Evolutionary conservation across 2,888 invertebrate species (phyloP).

Genomic region (Agrilus cyanescens): DNA sequence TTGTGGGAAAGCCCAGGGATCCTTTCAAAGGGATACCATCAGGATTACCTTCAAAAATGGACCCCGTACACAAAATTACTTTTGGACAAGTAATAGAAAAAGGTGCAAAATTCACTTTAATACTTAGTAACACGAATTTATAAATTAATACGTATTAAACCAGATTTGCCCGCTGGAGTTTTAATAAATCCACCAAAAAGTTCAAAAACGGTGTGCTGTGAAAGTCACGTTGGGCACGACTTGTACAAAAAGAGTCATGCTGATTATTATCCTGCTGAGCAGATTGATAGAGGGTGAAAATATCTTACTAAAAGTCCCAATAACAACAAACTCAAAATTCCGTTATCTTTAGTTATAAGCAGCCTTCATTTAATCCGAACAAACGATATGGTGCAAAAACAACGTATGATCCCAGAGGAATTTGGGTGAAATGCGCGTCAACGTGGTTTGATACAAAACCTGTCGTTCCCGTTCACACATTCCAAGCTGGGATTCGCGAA

Average conservation of each 20-base stretch:
- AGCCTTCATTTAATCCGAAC: slow-evolving; percentile 35
- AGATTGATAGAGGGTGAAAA: slow-evolving; percentile 30
- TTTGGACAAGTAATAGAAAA: slow-evolving; percentile 29
- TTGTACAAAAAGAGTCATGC: slow-evolving; percentile 38
- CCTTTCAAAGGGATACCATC: slow-evolving; percentile 34
- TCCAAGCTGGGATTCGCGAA: slow-evolving; percentile 36
- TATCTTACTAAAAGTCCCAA: background rate
- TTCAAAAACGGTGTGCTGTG: slow-evolving; percentile 28
- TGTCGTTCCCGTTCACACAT: slow-evolving; percentile 30
- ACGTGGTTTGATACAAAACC: slow-evolving; percentile 32
- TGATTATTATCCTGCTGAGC: slow-evolving; percentile 37
- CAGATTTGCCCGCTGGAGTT: slow-evolving; percentile 26
- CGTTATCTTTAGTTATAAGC: slow-evolving; percentile 21
- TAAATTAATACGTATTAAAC: slow-evolving; percentile 8
- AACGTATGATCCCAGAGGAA: slow-evolving; percentile 38
- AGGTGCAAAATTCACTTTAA: slow-evolving; percentile 5
- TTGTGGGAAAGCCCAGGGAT: slow-evolving; percentile 35
- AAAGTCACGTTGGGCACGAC: slow-evolving; percentile 33
- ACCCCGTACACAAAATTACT: slow-evolving; percentile 28
- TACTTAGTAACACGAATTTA: background rate
- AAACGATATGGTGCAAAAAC: slow-evolving; percentile 38
- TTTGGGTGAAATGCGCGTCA: slow-evolving; percentile 35
- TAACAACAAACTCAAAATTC: background rate
- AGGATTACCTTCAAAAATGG: slow-evolving; percentile 22
- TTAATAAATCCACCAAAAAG: slow-evolving; percentile 34